These are phyloP conservation scores for Prinia subflava DNA, from an alignment of 2,113 vertebrate genomes.

Conservation along the genomic window DNA sequence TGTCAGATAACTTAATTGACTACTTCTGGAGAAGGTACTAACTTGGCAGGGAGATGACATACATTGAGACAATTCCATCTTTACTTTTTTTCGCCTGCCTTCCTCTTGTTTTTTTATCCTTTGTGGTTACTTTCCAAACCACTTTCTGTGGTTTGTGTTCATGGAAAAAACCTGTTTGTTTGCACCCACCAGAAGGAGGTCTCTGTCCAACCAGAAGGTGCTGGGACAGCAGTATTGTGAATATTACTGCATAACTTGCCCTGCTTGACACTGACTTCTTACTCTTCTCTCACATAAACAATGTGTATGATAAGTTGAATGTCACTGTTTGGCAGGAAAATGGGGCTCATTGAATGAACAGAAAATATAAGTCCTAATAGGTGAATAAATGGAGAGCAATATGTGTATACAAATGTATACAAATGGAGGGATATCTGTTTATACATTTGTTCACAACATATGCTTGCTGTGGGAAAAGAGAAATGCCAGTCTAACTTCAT, in stretches of 20 bases:
- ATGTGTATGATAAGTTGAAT: not conserved
- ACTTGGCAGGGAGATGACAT: not conserved
- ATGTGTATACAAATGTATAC: not conserved
- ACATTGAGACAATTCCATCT: not conserved
- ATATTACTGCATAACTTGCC: not conserved
- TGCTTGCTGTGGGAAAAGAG: not conserved
- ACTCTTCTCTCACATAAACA: not conserved
- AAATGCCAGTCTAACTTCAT: not conserved
- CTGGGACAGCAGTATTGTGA: not conserved
- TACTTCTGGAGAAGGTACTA: not conserved
- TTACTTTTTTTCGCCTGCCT: not conserved
- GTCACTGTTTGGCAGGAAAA: not conserved
- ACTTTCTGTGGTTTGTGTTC: slow-evolving; percentile 3
- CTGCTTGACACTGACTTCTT: not conserved
- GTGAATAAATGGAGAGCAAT: not conserved
- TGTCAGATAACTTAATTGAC: not conserved
- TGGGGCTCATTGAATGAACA: not conserved
- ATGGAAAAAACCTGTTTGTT: not conserved
- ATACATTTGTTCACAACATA: not conserved
- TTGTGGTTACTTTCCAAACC: not conserved
- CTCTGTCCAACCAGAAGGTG: slow-evolving; percentile 11
- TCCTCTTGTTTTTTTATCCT: not conserved
- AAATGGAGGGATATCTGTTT: not conserved
- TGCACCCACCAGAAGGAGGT: not conserved
- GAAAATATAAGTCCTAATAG: not conserved